phyloP scores from a whole-genome alignment of 2,888 invertebrate species.

The Monopis laevigella region DNA sequence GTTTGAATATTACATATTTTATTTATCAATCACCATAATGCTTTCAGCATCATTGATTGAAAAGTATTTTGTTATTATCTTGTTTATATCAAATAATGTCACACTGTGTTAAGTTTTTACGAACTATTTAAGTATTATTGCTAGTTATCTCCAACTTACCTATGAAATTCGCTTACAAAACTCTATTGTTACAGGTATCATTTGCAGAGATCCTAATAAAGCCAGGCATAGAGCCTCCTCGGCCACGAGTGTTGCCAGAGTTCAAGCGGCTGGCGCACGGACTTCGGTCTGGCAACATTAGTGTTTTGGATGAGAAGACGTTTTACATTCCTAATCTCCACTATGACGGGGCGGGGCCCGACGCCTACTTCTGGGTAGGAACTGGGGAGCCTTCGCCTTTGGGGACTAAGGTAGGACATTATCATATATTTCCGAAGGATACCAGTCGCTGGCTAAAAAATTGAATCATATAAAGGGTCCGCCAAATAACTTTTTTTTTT shows the following conservation, averaged over 20 bases:
- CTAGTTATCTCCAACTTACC: no score
- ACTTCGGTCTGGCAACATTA: constrained; percentile 89
- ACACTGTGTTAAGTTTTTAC: no score
- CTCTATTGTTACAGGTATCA: constrained; percentile 76
- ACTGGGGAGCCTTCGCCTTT: constrained; percentile 84
- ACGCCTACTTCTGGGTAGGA: constrained; percentile 96
- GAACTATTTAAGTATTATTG: no score
- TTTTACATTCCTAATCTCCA: constrained; percentile 92
- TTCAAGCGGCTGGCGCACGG: constrained; percentile 89
- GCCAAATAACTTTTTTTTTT: no score
- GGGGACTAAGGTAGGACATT: constrained; percentile 75
- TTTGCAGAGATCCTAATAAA: constrained; percentile 89
- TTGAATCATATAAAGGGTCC: no score
- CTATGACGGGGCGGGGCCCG: constrained; percentile 91
- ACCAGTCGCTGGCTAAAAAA: constrained; percentile 12
- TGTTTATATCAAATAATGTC: no score
- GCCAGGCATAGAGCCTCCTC: constrained; percentile 78
- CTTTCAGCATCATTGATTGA: no score
- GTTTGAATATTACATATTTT: no score
- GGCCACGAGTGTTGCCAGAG: constrained; percentile 83
- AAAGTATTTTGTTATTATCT: no score
- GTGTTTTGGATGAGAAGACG: constrained; percentile 90
- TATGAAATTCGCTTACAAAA: no score
- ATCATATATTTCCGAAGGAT: neutral
- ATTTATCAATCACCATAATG: no score